Percentiles rank a stretch among this genome's conserved stretches.
phyloP scores from a whole-genome alignment of 2,113 vertebrate genomes.

The Tyrannus savana region DNA sequence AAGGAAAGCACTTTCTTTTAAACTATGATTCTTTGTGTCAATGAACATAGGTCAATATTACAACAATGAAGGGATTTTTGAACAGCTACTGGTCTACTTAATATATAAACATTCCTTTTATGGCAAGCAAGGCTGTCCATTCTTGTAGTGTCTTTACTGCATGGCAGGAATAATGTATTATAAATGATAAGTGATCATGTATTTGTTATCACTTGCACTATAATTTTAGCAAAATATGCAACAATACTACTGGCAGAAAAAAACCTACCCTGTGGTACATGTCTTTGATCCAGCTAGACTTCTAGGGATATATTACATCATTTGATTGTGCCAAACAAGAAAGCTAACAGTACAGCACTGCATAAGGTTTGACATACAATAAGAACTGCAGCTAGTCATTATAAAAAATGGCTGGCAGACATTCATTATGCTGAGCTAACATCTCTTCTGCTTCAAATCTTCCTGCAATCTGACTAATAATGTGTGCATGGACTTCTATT shows the following conservation, averaged over 20 bases:
- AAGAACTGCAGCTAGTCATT: constrained; percentile 77
- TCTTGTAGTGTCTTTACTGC: background rate
- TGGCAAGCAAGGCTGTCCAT: background rate
- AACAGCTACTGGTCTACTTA: constrained; percentile 9
- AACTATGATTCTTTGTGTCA: background rate
- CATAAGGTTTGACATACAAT: constrained; percentile 80
- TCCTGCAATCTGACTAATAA: constrained; percentile 64
- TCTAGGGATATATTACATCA: constrained; percentile 69
- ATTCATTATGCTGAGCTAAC: constrained; percentile 77
- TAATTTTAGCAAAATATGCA: constrained; percentile 66
- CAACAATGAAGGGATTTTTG: constrained; percentile 29
- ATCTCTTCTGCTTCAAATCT: constrained; percentile 67
- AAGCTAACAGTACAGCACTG: constrained; percentile 70
- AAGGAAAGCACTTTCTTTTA: background rate
- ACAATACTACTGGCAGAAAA: constrained; percentile 53
- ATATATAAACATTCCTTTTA: constrained; percentile 21
- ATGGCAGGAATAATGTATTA: constrained; percentile 34
- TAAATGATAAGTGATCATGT: constrained; percentile 46
- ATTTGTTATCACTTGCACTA: constrained; percentile 55
- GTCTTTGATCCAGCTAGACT: constrained; percentile 74
- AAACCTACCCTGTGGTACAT: background rate
- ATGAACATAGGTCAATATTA: constrained; percentile 32
- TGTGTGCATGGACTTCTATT: constrained; percentile 38
- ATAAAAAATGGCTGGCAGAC: constrained; percentile 77
- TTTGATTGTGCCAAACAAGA: constrained; percentile 76